A percentile compares a stretch with the other conserved stretches of the same genome.
phyloP scores from a whole-genome alignment of 2,888 invertebrate species.

The Pachymerium ferrugineum region DNA sequence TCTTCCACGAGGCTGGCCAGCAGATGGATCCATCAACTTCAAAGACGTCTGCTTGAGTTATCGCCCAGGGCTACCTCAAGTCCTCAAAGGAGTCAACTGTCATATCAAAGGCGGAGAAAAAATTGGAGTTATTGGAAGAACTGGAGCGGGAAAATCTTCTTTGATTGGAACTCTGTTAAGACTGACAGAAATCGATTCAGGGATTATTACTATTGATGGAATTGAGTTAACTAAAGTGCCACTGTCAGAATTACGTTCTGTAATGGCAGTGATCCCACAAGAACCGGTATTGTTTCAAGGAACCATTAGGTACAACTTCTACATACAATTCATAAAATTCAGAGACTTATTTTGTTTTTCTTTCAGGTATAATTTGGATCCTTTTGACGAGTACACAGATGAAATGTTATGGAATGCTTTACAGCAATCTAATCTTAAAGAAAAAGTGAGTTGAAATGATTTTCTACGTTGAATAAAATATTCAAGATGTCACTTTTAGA shows the following conservation, averaged over 20 bases:
- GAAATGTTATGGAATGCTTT: constrained; percentile 50
- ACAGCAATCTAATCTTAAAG: constrained; percentile 50
- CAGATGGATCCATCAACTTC: constrained; percentile 46
- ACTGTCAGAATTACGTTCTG: constrained; percentile 41
- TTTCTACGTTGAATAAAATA: background rate
- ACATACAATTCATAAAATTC: background rate
- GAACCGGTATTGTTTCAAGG: constrained; percentile 46
- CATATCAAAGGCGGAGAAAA: constrained; percentile 51
- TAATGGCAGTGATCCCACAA: constrained; percentile 45
- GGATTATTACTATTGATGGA: constrained; percentile 42
- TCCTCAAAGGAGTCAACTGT: constrained; percentile 50
- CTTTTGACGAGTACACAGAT: constrained; percentile 46
- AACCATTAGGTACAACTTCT: constrained; percentile 40
- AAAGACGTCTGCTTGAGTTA: constrained; percentile 48
- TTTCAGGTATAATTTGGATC: constrained; percentile 52
- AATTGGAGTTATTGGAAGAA: constrained; percentile 55
- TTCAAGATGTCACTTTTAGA: background rate
- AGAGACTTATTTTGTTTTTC: background rate
- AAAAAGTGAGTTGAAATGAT: constrained; percentile 38
- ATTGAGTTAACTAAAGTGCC: constrained; percentile 41
- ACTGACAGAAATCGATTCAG: constrained; percentile 41
- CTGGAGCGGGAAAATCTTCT: constrained; percentile 50
- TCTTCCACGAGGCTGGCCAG: constrained; percentile 45
- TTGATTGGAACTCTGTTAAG: constrained; percentile 42
- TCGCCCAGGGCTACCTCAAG: constrained; percentile 47